Evolutionary conservation across 2,888 invertebrate genomes (phyloP), one percentile per base, ranked within the genome.

Genomic region (Schrankia costaestrigalis): DNA sequence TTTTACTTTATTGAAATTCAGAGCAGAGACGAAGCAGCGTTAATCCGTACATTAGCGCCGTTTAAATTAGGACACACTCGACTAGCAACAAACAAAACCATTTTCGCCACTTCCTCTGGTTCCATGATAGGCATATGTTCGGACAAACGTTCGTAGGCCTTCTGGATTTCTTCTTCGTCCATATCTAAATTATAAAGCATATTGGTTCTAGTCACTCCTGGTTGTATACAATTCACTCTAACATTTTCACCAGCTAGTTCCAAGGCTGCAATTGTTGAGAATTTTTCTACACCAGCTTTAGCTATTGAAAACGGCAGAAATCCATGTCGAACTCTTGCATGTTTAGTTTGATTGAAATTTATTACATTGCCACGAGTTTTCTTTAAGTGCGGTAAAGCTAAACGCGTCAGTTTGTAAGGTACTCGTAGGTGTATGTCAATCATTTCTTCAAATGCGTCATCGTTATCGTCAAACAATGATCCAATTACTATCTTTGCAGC

Each of bases 271-370:
- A 58, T 42, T 29, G 65, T 66, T 0, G 72, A 70, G 7, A 75
- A 64, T 9, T 52, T 64, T 19, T 66, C 65, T 5, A 75, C 11
- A 0, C 67, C 75, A n/a, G 61, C 42, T 30, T 73, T 71, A 0
- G 73, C 53, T 0, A 72, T 53, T 0, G 55, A 34, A 9, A 58
- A 57, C 2, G 67, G 63, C 1, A 74, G n/a, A 14, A 64, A 70
- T 1, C 77, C 77, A 8, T 66, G 67, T n/a, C 62, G 25, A 0
- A 60, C 53, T 32, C 58, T 63, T 74, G 89, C 40, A n/a, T 96
- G 96, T 60, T 92, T 93, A 0, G 97, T 94, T 62, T 95, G 94
- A 3, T 96, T 95, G 0, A 97, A 92, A 71, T 97, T 97, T 0
- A 98, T 95, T 46, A 97, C 91, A 44, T 90, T 94, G 0, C 96